Base-by-base conservation (phyloP, 2,113 vertebrate species). In the Pionites leucogaster region DNA sequence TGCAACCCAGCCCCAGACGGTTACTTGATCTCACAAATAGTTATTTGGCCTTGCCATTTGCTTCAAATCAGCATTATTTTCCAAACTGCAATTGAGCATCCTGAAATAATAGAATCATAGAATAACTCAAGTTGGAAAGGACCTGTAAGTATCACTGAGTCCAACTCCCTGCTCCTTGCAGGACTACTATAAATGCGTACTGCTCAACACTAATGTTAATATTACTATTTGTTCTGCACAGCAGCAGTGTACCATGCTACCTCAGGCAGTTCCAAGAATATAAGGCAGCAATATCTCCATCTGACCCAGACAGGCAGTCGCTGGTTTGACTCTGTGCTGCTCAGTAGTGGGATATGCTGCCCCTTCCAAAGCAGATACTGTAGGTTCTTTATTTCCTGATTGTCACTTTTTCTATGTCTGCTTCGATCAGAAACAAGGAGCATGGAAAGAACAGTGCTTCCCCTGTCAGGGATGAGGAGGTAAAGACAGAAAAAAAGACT, bases 351-450 rank as follows among this genome's bases (percentile, higher is more conserved):
- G 82, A 92, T 85, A 75, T 33, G 49, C 81, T 85, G 52, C 79
- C 57, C 71, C 60, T 95, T 91, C 93, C 95, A 96, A 85, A 89
- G 84, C 93, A 82, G 89, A 94, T 76, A 82, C 96, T 90, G 78
- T 88, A 72, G 49, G 75, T 88, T 92, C 89, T 92, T 96, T 94
- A 86, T 95, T 96, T 96, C 94, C 90, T 88, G 77, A 93, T 96
- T 96, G 93, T 93, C 91, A 88, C 78, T 92, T 93, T 90, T 79
- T 80, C 92, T 92, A 20, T 85, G 78, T 24, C 78, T 85, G 90
- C 79, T 93, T 90, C 24, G 27, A 85, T 85, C 81, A 82, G 93
- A 88, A 70, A 83, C 67, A 70, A 94, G 91, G 28, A 89, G 63
- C 49, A 14, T 0, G 5, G 90, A 65, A 95, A 93, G 85, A 96